A percentile compares a stretch with the other conserved stretches of the same genome.
Conservation (phyloP, 2,888 invertebrate species). For the Napeogenes inachia region DNA sequence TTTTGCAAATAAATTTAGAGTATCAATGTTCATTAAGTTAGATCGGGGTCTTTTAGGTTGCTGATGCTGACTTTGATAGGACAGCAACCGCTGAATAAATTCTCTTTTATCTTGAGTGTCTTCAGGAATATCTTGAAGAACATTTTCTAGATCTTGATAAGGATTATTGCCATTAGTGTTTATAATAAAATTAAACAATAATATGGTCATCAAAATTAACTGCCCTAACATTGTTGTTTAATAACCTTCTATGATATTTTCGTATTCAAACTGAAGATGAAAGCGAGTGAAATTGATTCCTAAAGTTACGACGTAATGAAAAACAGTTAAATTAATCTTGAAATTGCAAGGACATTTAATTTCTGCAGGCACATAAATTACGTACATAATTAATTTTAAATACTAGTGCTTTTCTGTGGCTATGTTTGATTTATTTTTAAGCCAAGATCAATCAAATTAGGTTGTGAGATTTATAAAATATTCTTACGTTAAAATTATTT, state of each 20-base stretch:
- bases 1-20: constrained; percentile 27
- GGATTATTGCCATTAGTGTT: neutral
- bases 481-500: too few species aligned
- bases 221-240: constrained; percentile 13
- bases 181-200: neutral
- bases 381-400: constrained; percentile 2
- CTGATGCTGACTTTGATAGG: neutral
- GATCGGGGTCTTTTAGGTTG: constrained; percentile 11
- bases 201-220: neutral
- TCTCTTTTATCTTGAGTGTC: neutral
- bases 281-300: constrained; percentile 21
- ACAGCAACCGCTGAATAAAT: neutral
- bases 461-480: too few species aligned
- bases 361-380: constrained; percentile 3
- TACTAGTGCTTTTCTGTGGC: too few species aligned
- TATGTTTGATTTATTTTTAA: too few species aligned
- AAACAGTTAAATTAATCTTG: constrained; percentile 27
- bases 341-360: constrained; percentile 23
- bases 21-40: constrained; percentile 28
- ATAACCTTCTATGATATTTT: constrained; percentile 8
- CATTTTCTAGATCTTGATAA: neutral
- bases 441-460: too few species aligned
- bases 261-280: constrained; percentile 10
- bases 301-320: constrained; percentile 19
- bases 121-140: constrained; percentile 6